Evolutionary conservation across 1,140 invertebrate genomes (phyloP).

Genomic region (Bradysia coprophila): DNA sequence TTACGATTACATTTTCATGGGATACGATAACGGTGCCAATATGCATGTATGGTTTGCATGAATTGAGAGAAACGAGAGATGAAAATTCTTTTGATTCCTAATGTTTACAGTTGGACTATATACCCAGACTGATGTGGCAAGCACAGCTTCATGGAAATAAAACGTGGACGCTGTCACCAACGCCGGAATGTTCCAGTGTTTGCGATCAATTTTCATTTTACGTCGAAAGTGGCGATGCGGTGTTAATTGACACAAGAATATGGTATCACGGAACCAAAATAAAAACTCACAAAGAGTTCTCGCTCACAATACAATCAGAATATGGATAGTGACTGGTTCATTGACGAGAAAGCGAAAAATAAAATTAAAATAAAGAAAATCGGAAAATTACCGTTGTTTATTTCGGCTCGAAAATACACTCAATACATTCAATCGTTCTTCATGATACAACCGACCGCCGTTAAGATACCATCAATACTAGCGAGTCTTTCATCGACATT

Average conservation of each 20-base stretch:
- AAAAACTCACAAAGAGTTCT: constrained; percentile 61
- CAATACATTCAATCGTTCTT: too few relatives aligned
- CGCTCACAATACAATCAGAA: constrained; percentile 80
- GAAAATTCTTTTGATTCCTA: neutral
- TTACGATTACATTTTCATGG: constrained; percentile 88
- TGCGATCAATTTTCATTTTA: constrained; percentile 56
- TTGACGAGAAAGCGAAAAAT: too few relatives aligned
- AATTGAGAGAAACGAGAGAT: too few relatives aligned
- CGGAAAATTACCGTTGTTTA: too few relatives aligned
- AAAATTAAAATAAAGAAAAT: too few relatives aligned
- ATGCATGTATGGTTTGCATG: constrained; percentile 80
- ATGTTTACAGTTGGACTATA: constrained; percentile 66
- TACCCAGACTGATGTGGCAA: constrained; percentile 83
- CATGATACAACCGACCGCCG: too few relatives aligned
- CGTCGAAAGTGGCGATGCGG: constrained; percentile 71
- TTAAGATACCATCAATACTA: too few relatives aligned
- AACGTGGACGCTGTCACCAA: constrained; percentile 67
- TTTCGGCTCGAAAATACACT: too few relatives aligned
- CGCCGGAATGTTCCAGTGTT: constrained; percentile 69
- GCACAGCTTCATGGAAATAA: constrained; percentile 77
- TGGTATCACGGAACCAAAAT: constrained; percentile 86
- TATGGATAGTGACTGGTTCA: too few relatives aligned
- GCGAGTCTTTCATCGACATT: too few relatives aligned
- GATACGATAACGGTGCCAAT: constrained; percentile 75
- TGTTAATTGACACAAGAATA: constrained; percentile 72